Percentiles rank a stretch among this genome's conserved stretches.
Evolutionary conservation across 2,888 invertebrate genomes (phyloP).

Genomic region (Reticulitermes lucifugus): DNA sequence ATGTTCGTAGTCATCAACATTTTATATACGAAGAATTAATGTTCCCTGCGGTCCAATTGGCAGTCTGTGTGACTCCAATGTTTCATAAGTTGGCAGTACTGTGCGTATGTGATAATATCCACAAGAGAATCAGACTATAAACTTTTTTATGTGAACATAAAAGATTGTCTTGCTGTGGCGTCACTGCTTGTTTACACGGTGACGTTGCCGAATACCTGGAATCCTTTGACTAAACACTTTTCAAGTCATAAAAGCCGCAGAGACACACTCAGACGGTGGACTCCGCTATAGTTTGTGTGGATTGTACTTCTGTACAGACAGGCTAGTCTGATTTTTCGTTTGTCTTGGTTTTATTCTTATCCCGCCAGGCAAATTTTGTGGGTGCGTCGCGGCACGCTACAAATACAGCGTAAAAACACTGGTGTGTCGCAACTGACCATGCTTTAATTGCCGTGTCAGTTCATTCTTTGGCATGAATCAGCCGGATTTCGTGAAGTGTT

Average conservation of each 20-base stretch:
- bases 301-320: no score
- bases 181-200: not conserved
- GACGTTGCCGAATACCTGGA: not conserved
- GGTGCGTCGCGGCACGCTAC: no score
- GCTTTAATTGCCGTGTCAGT: no score
- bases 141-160: not conserved
- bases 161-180: not conserved
- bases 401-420: no score
- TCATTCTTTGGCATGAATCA: no score
- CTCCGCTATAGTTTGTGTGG: not conserved
- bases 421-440: no score
- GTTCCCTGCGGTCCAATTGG: not conserved
- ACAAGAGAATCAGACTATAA: not conserved
- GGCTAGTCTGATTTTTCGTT: no score
- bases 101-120: not conserved
- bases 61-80: no score
- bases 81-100: no score
- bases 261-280: not conserved
- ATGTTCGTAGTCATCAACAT: not conserved
- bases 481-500: no score
- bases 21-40: not conserved
- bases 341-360: no score
- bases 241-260: not conserved
- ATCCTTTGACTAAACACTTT: not conserved
- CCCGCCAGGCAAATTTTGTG: no score